phyloP scores from a whole-genome alignment of 2,797 vertebrate species.

The Myripristis jacobus region DNA sequence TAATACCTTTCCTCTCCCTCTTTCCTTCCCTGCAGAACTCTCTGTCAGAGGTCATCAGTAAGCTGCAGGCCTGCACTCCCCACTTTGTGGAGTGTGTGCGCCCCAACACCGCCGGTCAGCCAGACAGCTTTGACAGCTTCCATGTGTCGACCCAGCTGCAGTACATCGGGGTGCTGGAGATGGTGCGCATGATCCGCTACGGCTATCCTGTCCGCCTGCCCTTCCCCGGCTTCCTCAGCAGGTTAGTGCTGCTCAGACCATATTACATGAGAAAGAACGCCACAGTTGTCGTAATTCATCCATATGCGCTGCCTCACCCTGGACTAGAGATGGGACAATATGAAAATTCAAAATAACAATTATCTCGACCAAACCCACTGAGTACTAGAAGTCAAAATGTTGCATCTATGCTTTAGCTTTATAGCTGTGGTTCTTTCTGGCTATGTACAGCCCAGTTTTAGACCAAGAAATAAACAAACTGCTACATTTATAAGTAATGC shows the following conservation, averaged over 20 bases:
- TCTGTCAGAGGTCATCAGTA: conserved; percentile 88
- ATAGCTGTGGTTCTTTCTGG: too few species aligned
- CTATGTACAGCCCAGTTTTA: too few species aligned
- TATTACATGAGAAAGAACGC: conserved; percentile 19
- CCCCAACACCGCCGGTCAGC: conserved; percentile 86
- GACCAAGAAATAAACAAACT: too few species aligned
- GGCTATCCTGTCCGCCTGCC: conserved; percentile 92
- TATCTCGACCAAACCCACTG: too few species aligned
- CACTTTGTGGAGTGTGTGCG: conserved; percentile 94
- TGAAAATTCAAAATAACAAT: too few species aligned
- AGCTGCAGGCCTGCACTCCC: conserved; percentile 87
- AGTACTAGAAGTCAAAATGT: too few species aligned
- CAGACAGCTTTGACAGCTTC: conserved; percentile 90
- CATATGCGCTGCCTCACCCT: too few species aligned
- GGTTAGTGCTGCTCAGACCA: conserved; percentile 79
- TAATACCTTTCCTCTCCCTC: background rate
- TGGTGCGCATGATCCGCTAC: conserved; percentile 93
- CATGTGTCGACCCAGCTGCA: conserved; percentile 94
- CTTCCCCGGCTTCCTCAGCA: conserved; percentile 90
- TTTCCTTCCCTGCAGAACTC: conserved; percentile 84
- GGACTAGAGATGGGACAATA: too few species aligned
- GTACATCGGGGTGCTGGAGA: conserved; percentile 92
- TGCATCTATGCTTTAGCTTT: too few species aligned
- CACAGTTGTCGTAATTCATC: background rate
- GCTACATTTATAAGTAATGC: too few species aligned